These are phyloP conservation scores for Fukomys damarensis DNA, from an alignment of 2,113 vertebrate genomes.

Conservation along the genomic window DNA sequence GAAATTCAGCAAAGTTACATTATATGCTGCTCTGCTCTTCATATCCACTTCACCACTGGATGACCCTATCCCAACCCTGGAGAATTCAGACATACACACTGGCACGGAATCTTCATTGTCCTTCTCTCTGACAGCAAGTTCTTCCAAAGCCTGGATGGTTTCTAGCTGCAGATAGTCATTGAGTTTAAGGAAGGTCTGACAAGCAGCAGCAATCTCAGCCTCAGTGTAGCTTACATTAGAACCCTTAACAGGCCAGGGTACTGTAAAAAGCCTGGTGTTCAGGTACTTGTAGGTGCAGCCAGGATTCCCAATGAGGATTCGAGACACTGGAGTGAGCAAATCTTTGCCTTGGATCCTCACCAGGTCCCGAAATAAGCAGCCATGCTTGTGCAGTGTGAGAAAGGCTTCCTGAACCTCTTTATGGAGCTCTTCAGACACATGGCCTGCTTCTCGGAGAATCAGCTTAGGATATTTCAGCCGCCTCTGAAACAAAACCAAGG, in stretches of 20 bases:
- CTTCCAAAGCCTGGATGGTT: conserved; percentile 83
- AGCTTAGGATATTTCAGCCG: conserved; percentile 94
- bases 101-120: conserved; percentile 66
- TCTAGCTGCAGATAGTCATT: conserved; percentile 92
- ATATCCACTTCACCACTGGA: conserved; percentile 64
- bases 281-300: conserved; percentile 97
- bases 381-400: conserved; percentile 86
- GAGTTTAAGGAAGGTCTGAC: conserved; percentile 93
- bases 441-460: conserved; percentile 88
- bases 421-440: conserved; percentile 90
- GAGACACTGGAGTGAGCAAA: conserved; percentile 93
- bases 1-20: conserved; percentile 96
- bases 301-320: conserved; percentile 93
- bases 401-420: conserved; percentile 90
- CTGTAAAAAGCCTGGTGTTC: conserved; percentile 96
- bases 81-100: conserved; percentile 74
- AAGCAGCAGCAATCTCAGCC: conserved; percentile 90
- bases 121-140: conserved; percentile 71
- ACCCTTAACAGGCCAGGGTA: conserved; percentile 93
- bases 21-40: conserved; percentile 88
- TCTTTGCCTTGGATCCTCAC: conserved; percentile 95
- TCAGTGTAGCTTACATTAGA: conserved; percentile 88
- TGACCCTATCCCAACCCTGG: conserved; percentile 58
- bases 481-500: conserved; percentile 88
- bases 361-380: conserved; percentile 94